phyloP scores from a whole-genome alignment of 2,888 invertebrate genomes.

The Sesia apiformis region DNA sequence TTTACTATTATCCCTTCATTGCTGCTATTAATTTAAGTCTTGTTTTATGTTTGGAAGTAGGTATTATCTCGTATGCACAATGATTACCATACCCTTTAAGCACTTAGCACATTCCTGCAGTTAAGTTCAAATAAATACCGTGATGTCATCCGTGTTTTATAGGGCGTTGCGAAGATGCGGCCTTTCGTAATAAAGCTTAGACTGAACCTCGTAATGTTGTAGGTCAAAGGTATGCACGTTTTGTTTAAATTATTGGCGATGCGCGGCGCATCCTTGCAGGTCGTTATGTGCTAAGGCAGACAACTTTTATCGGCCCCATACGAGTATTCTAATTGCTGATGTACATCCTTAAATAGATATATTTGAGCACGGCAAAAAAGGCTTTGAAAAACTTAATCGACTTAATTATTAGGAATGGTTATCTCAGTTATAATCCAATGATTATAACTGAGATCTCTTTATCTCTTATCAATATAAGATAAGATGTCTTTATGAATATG shows the following conservation, averaged over 20 bases:
- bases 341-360: not conserved
- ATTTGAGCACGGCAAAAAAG: not conserved
- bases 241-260: constrained; percentile 31
- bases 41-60: too few relatives aligned
- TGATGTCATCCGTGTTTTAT: not conserved
- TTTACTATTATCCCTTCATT: too few relatives aligned
- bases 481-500: too few relatives aligned
- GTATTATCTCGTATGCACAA: too few relatives aligned
- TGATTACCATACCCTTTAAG: too few relatives aligned
- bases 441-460: too few relatives aligned
- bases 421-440: too few relatives aligned
- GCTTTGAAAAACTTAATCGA: too few relatives aligned
- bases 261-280: constrained; percentile 33
- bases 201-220: not conserved
- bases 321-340: not conserved
- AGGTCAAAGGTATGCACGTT: constrained; percentile 58
- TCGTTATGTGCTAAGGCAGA: constrained; percentile 42
- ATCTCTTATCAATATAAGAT: too few relatives aligned
- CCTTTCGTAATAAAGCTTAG: constrained; percentile 1
- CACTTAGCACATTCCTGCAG: not conserved
- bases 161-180: not conserved
- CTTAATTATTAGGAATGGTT: too few relatives aligned
- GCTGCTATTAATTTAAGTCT: too few relatives aligned
- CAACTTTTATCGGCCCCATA: constrained; percentile 31
- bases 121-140: not conserved